Base-by-base conservation (phyloP, 2,888 invertebrate genomes). In the Terebella lapidaria region DNA sequence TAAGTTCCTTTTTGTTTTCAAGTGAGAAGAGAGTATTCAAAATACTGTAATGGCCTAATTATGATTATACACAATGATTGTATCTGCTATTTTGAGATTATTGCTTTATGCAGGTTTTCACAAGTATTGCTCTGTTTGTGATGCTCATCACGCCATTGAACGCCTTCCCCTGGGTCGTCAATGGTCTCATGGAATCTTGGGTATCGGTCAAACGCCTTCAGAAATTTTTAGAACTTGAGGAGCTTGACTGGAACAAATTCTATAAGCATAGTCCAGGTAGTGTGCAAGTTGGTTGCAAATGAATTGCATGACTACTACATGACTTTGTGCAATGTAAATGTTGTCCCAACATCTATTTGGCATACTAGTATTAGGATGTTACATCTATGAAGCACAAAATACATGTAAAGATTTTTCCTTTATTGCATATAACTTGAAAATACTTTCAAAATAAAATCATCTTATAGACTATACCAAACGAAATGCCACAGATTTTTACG, bases 81-180 rank as follows among this genome's bases (percentile, higher is more conserved):
- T 15, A n/a, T n/a, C 10, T 35, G 42, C n/a, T 35, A 35, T 15
- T 35, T 10, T 35, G n/a, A 35, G 10, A 10, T 35, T 35, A 35
- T 10, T 49, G 5, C 24, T 49, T 22, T 10, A 15, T n/a, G 15
- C 71, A 85, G 84, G 85, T 92, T 1, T 99, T 97, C 74, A 96
- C 97, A 0, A 91, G 91, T 67, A 88, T 99, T 68, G 94, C 97
- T 0, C 83, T 99, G 58, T 87, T 99, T 62, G 93, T 95, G 77
- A 95, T 99, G 91, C 83, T 99, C 62, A 96, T 97, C 70, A 87
- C 89, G 57, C 97, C 97, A 0, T 81, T 99, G 61, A 99, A 99
- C 82, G 92, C 95, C 0, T 94, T 97, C 80, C 97, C 97, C 0
- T 99, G 97, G 96, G 96, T 97, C 2, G 82, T 99, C 24, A 97